Evolutionary conservation across 2,797 vertebrate genomes (phyloP).

Genomic region (Bryconaethiops microstoma): DNA sequence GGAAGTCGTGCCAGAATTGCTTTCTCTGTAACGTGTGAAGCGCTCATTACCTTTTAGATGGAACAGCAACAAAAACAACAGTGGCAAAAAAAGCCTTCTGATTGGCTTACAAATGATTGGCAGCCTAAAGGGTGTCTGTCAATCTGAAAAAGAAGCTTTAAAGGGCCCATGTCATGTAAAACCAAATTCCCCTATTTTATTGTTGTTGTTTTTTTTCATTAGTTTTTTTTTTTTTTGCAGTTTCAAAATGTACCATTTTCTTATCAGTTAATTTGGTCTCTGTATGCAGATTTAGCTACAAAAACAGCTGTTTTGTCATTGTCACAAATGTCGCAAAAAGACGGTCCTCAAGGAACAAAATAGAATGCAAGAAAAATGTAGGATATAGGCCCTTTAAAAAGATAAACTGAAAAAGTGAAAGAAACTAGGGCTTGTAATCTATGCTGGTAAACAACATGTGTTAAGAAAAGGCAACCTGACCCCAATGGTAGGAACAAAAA

Average conservation of each 20-base stretch:
- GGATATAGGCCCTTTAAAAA: no score
- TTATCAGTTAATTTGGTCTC: no score
- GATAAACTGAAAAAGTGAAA: no score
- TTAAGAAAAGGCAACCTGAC: background rate
- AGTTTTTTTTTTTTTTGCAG: no score
- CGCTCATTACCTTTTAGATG: conserved; percentile 63
- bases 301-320: no score
- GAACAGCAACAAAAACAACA: conserved; percentile 60
- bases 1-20: conserved; percentile 12
- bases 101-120: conserved; percentile 48
- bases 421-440: background rate
- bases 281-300: no score
- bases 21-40: conserved; percentile 64
- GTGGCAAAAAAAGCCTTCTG: conserved; percentile 38
- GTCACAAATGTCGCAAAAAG: no score
- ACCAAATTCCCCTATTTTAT: no score
- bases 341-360: no score
- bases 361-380: no score
- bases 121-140: conserved; percentile 30
- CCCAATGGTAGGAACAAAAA: background rate
- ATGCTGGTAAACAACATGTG: background rate
- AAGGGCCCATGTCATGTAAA: background rate
- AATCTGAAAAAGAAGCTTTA: conserved; percentile 11
- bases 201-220: no score
- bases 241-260: background rate